Evolutionary conservation across 2,113 vertebrate species (phyloP).

Genomic region (Callopanchax toddi): DNA sequence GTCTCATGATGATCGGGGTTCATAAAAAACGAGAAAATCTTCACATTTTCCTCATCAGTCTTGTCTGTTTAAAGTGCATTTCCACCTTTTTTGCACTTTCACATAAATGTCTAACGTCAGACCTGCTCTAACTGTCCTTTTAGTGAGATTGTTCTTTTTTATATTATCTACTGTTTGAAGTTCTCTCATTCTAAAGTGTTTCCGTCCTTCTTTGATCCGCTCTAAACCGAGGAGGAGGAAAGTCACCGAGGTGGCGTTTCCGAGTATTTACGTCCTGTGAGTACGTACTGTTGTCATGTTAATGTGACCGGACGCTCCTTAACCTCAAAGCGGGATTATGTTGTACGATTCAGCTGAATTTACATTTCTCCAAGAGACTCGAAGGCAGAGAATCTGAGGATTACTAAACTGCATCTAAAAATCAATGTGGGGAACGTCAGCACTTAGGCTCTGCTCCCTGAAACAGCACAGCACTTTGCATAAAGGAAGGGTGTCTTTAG

Average conservation of each 20-base stretch:
- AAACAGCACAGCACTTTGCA: conserved; percentile 53
- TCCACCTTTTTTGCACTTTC: too few species aligned
- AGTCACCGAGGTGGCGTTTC: conserved; percentile 33
- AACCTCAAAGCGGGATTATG: conserved; percentile 60
- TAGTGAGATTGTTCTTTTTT: too few species aligned
- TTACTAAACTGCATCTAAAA: conserved; percentile 65
- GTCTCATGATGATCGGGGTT: too few species aligned
- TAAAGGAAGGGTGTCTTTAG: conserved; percentile 35
- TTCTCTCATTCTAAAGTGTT: background rate
- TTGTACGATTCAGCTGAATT: conserved; percentile 57
- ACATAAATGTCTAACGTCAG: too few species aligned
- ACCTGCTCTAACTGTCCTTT: too few species aligned
- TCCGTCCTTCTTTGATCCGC: background rate
- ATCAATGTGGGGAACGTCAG: conserved; percentile 54
- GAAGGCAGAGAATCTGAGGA: conserved; percentile 51
- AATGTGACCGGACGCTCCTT: conserved; percentile 51
- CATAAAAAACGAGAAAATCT: too few species aligned
- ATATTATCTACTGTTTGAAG: background rate
- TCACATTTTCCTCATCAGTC: too few species aligned
- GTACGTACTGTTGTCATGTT: conserved; percentile 60
- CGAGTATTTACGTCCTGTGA: conserved; percentile 47
- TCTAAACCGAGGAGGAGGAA: conserved; percentile 6
- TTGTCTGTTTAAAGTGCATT: background rate
- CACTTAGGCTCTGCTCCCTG: conserved; percentile 24
- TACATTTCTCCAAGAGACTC: conserved; percentile 48